Percentiles rank a stretch among this genome's conserved stretches.
phyloP scores from a whole-genome alignment of 2,888 invertebrate species.

The Cataglyphis altisquamis region DNA sequence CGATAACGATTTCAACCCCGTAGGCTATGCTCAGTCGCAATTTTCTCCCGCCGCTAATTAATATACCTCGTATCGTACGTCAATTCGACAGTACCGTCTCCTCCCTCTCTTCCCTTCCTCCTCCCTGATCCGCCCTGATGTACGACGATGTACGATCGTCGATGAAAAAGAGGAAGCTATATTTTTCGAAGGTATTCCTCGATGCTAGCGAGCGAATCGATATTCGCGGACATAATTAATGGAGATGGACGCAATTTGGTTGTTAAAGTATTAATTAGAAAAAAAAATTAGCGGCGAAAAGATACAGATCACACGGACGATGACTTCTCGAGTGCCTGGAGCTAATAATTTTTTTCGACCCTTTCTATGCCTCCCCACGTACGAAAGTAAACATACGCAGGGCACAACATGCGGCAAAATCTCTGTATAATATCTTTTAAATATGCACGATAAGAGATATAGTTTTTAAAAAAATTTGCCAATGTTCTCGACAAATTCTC shows the following conservation, averaged over 20 bases:
- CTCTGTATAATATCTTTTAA: background rate
- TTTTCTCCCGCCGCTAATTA: constrained; percentile 76
- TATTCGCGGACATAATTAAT: constrained; percentile 40
- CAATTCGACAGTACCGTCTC: constrained; percentile 58
- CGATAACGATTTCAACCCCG: constrained; percentile 79
- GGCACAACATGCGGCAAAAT: background rate
- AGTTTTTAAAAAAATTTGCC: background rate
- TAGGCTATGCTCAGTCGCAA: constrained; percentile 68
- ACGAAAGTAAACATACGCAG: background rate
- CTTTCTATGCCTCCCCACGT: background rate
- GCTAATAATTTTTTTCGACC: constrained; percentile 2
- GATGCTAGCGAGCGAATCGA: constrained; percentile 32
- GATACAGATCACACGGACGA: background rate
- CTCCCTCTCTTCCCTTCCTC: background rate
- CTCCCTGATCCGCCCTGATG: constrained; percentile 19
- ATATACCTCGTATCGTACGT: constrained; percentile 72
- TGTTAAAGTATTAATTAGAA: constrained; percentile 36
- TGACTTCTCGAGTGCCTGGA: background rate
- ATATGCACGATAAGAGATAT: background rate
- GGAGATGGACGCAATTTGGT: constrained; percentile 26
- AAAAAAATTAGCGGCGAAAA: constrained; percentile 21
- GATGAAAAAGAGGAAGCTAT: constrained; percentile 49
- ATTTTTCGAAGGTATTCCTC: constrained; percentile 42
- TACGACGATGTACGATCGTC: constrained; percentile 28
- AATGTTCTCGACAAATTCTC: background rate